Base-by-base conservation (phyloP, 2,113 vertebrate genomes). In the Oreotrochilus melanogaster region DNA sequence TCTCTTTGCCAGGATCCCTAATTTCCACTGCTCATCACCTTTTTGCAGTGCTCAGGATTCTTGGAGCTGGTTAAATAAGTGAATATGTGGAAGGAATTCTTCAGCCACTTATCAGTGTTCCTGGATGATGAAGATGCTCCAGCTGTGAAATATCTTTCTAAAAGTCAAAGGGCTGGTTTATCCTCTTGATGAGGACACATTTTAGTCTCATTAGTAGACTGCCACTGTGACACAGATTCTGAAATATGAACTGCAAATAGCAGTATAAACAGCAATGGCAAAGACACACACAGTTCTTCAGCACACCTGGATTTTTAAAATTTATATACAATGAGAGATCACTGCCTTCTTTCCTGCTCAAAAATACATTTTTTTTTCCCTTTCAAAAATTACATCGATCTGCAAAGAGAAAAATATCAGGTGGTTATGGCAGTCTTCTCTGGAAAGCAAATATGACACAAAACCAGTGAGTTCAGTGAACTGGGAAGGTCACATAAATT, bases 401-500 rank as follows among this genome's bases (percentile, higher is more conserved):
- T 65, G n/a, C 33, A 45, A 53, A 45, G 35, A 67, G 18, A 61
- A 89, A 72, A 89, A 57, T 69, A 65, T 35, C 62, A 85, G 13
- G 30, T 24, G 57, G 17, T 73, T 79, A 37, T 14, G 3, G 18
- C 25, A 51, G 48, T 78, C 53, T 91, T 92, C 18, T 81, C 11
- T 23, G 69, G 27, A 47, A 79, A 73, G 54, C 24, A 92, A 75
- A 82, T 19, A 14, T 64, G 71, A 69, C 74, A 92, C 18, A 13
- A 60, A 91, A 22, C 25, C 25, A 80, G 33, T 35, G 54, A 75
- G 10, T 65, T 93, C 78, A 76, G 54, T 86, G 78, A 73, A 76
- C 66, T 73, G 58, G 17, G 58, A 92, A 93, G 74, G 66, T 73
- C 35, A 31, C 45, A 79, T 72, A 86, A 92, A 92, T 88, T 79